These are phyloP conservation scores for Globodera ellingtonae DNA, from an alignment of 1,140 invertebrate species.

Conservation along the genomic window DNA sequence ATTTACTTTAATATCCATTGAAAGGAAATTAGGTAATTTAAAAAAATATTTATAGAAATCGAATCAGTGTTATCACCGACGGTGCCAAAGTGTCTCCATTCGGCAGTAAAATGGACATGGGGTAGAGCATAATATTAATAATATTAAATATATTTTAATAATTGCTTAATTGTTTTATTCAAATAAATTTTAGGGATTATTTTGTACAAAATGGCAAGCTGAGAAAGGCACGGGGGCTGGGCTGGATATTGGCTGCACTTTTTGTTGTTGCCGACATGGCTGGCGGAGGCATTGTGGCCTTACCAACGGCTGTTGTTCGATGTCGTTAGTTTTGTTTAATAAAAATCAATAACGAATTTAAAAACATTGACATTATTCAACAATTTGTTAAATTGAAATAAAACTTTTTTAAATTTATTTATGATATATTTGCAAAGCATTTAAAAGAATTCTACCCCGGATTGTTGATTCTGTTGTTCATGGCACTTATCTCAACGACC, in stretches of 20 bases:
- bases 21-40: not conserved
- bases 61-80: slow-evolving; percentile 15
- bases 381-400: no score
- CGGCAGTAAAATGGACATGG: slow-evolving; percentile 20
- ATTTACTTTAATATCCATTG: not conserved
- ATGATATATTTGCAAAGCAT: slow-evolving; percentile 31
- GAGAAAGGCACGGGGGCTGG: slow-evolving; percentile 29
- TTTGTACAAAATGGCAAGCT: slow-evolving; percentile 22
- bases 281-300: slow-evolving; percentile 47
- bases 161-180: not conserved
- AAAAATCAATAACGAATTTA: not conserved
- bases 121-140: not conserved
- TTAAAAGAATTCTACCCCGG: slow-evolving; percentile 38
- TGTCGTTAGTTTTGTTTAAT: slow-evolving; percentile 31
- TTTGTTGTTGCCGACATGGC: slow-evolving; percentile 46
- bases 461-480: slow-evolving; percentile 34
- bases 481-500: slow-evolving; percentile 31
- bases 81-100: slow-evolving; percentile 16
- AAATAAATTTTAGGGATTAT: slow-evolving; percentile 6
- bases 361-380: no score
- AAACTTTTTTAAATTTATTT: not conserved
- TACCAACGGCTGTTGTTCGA: slow-evolving; percentile 42
- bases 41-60: slow-evolving; percentile 12
- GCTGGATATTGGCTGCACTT: slow-evolving; percentile 42
- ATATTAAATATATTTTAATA: not conserved